These are phyloP conservation scores for Eulemur coronatus DNA, from an alignment of 2,797 vertebrate species.

Conservation along the genomic window DNA sequence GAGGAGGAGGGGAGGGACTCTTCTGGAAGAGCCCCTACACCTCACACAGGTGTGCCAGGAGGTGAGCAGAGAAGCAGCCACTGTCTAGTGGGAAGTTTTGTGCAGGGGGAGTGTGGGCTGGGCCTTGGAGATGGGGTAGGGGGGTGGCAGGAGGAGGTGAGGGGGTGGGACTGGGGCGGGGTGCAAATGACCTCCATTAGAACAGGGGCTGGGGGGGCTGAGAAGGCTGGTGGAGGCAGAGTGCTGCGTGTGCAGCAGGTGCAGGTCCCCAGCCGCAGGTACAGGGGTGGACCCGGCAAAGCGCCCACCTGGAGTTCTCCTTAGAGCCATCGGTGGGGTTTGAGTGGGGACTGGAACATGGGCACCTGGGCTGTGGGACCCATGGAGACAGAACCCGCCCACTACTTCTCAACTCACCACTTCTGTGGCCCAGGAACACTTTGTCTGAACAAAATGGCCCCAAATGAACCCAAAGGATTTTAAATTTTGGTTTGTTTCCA, in stretches of 20 bases:
- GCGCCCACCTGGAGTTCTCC: not conserved
- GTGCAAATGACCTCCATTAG: not conserved
- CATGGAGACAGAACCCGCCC: not conserved
- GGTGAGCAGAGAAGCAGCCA: not conserved
- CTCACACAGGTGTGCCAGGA: not conserved
- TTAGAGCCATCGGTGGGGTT: not conserved
- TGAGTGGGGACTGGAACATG: not conserved
- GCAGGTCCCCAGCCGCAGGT: rapidly evolving
- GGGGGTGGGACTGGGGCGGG: rapidly evolving
- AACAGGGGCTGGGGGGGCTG: not conserved
- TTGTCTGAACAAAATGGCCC: not conserved
- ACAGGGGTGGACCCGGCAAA: no score
- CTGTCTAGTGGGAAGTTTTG: not conserved
- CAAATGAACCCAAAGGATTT: not conserved
- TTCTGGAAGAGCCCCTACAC: not conserved
- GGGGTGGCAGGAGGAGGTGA: not conserved
- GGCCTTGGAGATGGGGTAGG: not conserved
- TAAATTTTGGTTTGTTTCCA: not conserved
- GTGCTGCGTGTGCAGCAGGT: not conserved
- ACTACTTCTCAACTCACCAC: rapidly evolving
- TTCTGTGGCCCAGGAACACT: not conserved
- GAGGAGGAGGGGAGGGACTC: not conserved
- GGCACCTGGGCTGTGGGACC: not conserved
- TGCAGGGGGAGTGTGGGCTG: not conserved
- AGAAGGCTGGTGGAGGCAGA: no score